Percentiles rank a stretch among this genome's conserved stretches.
Evolutionary conservation across 2,888 invertebrate species (phyloP).

Genomic region (Volucella bombylans): DNA sequence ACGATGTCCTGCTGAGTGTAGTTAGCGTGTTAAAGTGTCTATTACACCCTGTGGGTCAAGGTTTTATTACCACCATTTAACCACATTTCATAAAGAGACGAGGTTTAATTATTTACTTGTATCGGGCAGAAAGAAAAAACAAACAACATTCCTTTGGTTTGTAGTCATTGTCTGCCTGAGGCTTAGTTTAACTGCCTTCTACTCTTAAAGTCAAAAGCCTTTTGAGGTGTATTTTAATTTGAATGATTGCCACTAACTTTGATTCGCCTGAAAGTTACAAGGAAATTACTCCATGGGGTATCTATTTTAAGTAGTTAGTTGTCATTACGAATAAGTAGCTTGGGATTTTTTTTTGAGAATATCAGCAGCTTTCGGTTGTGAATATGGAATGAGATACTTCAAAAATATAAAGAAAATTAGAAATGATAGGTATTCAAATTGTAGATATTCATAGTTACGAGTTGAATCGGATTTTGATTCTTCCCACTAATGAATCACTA

Average conservation of each 20-base stretch:
- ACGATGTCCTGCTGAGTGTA: neutral
- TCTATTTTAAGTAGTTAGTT: too few species aligned
- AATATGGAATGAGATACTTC: too few species aligned
- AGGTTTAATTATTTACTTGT: neutral
- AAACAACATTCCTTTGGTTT: neutral
- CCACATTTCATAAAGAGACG: conserved; percentile 7
- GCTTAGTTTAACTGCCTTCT: too few species aligned
- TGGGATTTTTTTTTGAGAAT: too few species aligned
- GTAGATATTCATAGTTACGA: neutral
- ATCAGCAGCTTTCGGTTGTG: too few species aligned
- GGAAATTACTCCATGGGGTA: too few species aligned
- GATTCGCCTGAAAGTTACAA: too few species aligned
- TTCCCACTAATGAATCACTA: neutral
- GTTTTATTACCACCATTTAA: neutral
- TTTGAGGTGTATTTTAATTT: too few species aligned
- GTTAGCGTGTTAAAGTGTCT: neutral
- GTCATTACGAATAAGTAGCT: too few species aligned
- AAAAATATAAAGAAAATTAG: conserved; percentile 6
- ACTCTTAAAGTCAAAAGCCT: too few species aligned
- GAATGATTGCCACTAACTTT: too few species aligned
- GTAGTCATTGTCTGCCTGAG: too few species aligned
- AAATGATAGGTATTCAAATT: neutral
- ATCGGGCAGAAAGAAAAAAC: neutral
- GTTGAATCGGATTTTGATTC: neutral
- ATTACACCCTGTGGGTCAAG: neutral